phyloP scores from a whole-genome alignment of 2,113 vertebrate genomes.

The Microcebus griseorufus region DNA sequence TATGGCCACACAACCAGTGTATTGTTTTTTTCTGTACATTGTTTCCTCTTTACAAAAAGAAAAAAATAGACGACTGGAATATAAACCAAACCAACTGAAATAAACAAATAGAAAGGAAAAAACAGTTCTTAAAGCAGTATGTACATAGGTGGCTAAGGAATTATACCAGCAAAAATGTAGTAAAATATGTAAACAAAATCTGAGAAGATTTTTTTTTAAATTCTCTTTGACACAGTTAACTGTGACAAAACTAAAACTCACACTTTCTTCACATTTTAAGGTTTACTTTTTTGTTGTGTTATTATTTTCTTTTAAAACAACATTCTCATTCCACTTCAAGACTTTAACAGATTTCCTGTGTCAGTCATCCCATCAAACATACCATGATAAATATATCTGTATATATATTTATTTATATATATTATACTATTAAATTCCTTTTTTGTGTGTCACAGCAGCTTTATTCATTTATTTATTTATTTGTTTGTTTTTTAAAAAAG shows the following conservation, averaged over 20 bases:
- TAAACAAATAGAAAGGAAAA: constrained; percentile 82
- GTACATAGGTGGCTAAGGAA: constrained; percentile 91
- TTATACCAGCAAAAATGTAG: constrained; percentile 93
- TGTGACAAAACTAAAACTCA: constrained; percentile 96
- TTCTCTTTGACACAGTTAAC: constrained; percentile 93
- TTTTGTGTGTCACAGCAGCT: constrained; percentile 89
- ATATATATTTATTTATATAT: constrained; percentile 89
- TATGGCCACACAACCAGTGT: constrained; percentile 81
- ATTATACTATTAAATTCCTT: constrained; percentile 89
- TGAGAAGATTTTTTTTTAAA: constrained; percentile 80
- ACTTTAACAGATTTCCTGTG: constrained; percentile 92
- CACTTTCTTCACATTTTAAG: constrained; percentile 91
- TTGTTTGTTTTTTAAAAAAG: constrained; percentile 85
- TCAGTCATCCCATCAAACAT: constrained; percentile 89
- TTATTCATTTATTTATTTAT: constrained; percentile 79
- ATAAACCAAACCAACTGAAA: constrained; percentile 86
- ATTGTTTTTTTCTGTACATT: constrained; percentile 88
- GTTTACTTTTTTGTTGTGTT: constrained; percentile 86
- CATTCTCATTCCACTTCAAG: constrained; percentile 83
- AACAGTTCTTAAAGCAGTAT: constrained; percentile 87
- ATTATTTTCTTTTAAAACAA: constrained; percentile 93
- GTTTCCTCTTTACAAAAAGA: constrained; percentile 82
- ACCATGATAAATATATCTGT: constrained; percentile 90
- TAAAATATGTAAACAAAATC: constrained; percentile 98
- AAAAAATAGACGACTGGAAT: constrained; percentile 76